Conservation (phyloP, 92 coral and sea anemone species). For the Hydrozoanthus gracilis region DNA sequence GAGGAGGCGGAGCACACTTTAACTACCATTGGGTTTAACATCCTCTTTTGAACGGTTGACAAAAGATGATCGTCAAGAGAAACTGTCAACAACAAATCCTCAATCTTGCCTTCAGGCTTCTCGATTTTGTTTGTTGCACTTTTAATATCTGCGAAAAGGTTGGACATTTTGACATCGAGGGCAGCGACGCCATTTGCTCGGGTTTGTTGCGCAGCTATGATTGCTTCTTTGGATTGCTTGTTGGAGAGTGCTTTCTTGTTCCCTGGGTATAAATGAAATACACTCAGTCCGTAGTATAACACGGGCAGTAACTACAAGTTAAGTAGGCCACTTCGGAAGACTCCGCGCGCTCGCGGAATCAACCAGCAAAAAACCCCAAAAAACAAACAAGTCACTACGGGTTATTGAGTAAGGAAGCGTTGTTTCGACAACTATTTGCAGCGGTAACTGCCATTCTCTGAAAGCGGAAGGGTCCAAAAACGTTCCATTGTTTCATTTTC, state of each 20-base stretch:
- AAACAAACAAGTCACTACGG: no score
- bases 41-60: slow-evolving; percentile 77
- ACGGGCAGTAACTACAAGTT: no score
- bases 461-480: no score
- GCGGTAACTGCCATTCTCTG: no score
- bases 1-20: slow-evolving; percentile 82
- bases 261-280: not conserved
- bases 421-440: no score
- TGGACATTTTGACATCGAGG: slow-evolving; percentile 70
- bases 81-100: slow-evolving; percentile 82
- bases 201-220: slow-evolving; percentile 69
- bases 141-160: slow-evolving; percentile 83
- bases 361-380: no score
- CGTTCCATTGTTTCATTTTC: no score
- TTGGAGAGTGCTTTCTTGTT: slow-evolving; percentile 11
- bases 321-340: no score
- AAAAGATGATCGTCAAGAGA: slow-evolving; percentile 80
- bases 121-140: slow-evolving; percentile 71
- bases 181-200: slow-evolving; percentile 82
- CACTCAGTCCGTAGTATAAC: no score
- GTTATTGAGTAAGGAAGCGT: no score
- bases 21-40: slow-evolving; percentile 93
- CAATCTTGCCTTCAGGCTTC: slow-evolving; percentile 73
- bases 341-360: no score
- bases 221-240: slow-evolving; percentile 60